These are phyloP conservation scores for Oxytorus armatus DNA, from an alignment of 2,888 invertebrate species.

Conservation along the genomic window DNA sequence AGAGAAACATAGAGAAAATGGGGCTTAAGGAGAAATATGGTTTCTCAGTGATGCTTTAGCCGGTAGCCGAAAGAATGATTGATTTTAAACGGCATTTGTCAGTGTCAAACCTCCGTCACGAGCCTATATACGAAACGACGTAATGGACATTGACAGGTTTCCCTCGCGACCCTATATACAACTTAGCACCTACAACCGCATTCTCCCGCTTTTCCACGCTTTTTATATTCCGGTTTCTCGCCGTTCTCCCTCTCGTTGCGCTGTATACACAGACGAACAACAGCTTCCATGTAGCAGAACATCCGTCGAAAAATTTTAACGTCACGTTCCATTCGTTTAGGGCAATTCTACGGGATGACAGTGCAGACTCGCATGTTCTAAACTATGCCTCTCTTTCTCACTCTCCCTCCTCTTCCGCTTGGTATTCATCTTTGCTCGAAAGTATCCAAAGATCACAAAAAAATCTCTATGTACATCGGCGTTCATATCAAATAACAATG, in stretches of 20 bases:
- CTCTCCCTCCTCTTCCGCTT: constrained; percentile 22
- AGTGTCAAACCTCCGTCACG: constrained; percentile 63
- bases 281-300: constrained; percentile 19
- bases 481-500: no score
- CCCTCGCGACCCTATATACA: constrained; percentile 23
- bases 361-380: constrained; percentile 44
- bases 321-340: constrained; percentile 61
- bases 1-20: background rate
- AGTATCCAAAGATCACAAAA: constrained; percentile 7
- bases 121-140: constrained; percentile 32
- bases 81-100: constrained; percentile 67
- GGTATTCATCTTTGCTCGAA: constrained; percentile 8
- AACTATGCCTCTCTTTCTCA: constrained; percentile 24
- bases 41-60: constrained; percentile 23
- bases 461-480: background rate
- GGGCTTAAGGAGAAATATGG: constrained; percentile 8
- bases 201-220: constrained; percentile 52
- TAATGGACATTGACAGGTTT: constrained; percentile 65
- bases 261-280: constrained; percentile 9
- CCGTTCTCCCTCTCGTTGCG: background rate
- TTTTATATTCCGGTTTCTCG: constrained; percentile 31
- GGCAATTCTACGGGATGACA: constrained; percentile 52
- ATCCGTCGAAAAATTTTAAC: constrained; percentile 62
- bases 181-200: constrained; percentile 15
- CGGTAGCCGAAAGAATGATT: constrained; percentile 52